Evolutionary conservation across 2,888 invertebrate genomes (phyloP).

Genomic region (Charanyca ferruginea): DNA sequence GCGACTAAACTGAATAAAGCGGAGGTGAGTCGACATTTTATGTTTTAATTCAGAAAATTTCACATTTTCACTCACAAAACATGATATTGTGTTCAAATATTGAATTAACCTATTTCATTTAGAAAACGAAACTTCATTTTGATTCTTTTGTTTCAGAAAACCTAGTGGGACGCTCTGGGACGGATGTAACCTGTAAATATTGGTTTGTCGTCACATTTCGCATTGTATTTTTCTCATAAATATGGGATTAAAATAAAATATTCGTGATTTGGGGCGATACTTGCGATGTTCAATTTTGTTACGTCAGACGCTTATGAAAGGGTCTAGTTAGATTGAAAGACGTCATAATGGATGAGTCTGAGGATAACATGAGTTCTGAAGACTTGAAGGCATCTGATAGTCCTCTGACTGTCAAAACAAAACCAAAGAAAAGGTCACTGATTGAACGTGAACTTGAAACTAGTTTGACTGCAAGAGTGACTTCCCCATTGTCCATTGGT

Average conservation of each 20-base stretch:
- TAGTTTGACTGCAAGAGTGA: conserved; percentile 82
- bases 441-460: conserved; percentile 87
- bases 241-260: conserved; percentile 64
- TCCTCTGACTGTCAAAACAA: conserved; percentile 69
- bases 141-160: conserved; percentile 88
- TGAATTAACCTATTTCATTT: conserved; percentile 83
- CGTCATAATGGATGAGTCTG: conserved; percentile 83
- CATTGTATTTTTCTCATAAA: conserved; percentile 64
- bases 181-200: conserved; percentile 68
- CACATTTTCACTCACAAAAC: conserved; percentile 46
- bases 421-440: conserved; percentile 84
- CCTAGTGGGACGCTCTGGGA: conserved; percentile 67
- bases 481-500: conserved; percentile 76
- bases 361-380: conserved; percentile 79
- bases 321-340: conserved; percentile 48
- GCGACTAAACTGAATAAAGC: conserved; percentile 68
- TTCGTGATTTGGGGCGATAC: conserved; percentile 59
- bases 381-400: conserved; percentile 71
- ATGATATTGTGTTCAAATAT: conserved; percentile 72
- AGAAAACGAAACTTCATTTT: conserved; percentile 86
- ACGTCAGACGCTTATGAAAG: conserved; percentile 70
- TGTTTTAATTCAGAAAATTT: conserved; percentile 76
- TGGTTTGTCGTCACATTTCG: conserved; percentile 65
- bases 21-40: conserved; percentile 71
- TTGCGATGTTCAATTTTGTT: conserved; percentile 71